Evolutionary conservation across 2,797 vertebrate genomes (phyloP).

Genomic region (Arrhamphus sclerolepis): DNA sequence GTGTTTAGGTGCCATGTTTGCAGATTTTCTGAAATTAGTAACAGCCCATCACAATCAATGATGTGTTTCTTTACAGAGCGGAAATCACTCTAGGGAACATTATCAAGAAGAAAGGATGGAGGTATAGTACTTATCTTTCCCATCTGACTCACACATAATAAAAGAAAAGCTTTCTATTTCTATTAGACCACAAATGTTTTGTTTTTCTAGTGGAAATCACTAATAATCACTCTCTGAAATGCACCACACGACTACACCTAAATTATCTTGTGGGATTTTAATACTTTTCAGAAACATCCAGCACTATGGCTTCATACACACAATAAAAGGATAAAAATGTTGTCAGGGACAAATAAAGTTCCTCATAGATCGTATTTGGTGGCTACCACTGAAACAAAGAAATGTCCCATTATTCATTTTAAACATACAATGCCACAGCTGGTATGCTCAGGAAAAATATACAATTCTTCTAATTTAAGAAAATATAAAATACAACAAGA

Average conservation of each 20-base stretch:
- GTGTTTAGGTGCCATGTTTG: neutral
- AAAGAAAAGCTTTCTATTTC: conserved; percentile 24
- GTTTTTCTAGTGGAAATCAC: conserved; percentile 19
- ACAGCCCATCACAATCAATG: conserved; percentile 4
- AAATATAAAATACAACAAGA: neutral
- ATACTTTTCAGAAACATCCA: conserved; percentile 22
- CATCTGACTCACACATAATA: conserved; percentile 40
- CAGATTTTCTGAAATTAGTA: neutral
- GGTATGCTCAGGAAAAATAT: too few relatives aligned
- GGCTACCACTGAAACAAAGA: conserved; percentile 6
- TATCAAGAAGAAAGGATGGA: conserved; percentile 93
- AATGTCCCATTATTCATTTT: neutral
- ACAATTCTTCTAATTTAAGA: too few relatives aligned
- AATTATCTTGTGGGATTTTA: conserved; percentile 41
- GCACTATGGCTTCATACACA: conserved; percentile 21
- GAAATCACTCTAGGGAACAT: conserved; percentile 90
- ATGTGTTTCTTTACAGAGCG: conserved; percentile 78
- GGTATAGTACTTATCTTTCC: conserved; percentile 73
- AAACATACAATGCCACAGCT: neutral
- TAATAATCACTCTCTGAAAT: conserved; percentile 38
- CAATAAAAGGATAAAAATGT: conserved; percentile 45
- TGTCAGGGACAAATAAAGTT: conserved; percentile 24
- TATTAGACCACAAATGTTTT: conserved; percentile 17
- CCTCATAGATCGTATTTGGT: conserved; percentile 12
- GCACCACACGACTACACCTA: conserved; percentile 19